Evolutionary conservation across 2,113 vertebrate genomes (phyloP).

Genomic region (Bambusicola thoracicus): DNA sequence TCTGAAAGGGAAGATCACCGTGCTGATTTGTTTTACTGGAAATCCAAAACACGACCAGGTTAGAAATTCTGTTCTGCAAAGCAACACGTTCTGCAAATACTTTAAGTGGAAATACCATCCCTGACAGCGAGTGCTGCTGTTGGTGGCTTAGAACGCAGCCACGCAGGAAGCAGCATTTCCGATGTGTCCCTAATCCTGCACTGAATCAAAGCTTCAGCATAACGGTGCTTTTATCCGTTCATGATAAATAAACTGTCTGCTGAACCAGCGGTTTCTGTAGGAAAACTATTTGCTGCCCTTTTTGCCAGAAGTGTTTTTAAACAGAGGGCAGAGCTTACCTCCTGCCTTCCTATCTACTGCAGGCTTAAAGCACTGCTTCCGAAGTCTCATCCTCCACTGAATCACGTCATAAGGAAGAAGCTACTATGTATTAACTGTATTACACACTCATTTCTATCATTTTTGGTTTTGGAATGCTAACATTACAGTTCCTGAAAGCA

Average conservation of each 20-base stretch:
- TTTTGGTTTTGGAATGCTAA: background rate
- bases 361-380: background rate
- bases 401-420: background rate
- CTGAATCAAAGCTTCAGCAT: constrained; percentile 78
- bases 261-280: constrained; percentile 71
- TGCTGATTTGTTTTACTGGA: background rate
- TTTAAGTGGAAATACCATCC: background rate
- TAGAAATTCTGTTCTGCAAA: background rate
- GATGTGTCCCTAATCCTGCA: constrained; percentile 77
- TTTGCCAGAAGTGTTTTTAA: constrained; percentile 33
- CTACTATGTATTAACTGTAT: background rate
- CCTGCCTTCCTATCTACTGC: background rate
- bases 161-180: background rate
- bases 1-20: background rate
- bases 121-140: background rate
- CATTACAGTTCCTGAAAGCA: background rate
- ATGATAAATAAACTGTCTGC: constrained; percentile 68
- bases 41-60: background rate
- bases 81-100: background rate
- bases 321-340: background rate
- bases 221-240: constrained; percentile 79
- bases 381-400: background rate
- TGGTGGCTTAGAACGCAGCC: background rate
- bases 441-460: background rate
- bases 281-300: constrained; percentile 55